Base-by-base conservation (phyloP, 2,797 vertebrate species). In the Gorsachius magnificus region DNA sequence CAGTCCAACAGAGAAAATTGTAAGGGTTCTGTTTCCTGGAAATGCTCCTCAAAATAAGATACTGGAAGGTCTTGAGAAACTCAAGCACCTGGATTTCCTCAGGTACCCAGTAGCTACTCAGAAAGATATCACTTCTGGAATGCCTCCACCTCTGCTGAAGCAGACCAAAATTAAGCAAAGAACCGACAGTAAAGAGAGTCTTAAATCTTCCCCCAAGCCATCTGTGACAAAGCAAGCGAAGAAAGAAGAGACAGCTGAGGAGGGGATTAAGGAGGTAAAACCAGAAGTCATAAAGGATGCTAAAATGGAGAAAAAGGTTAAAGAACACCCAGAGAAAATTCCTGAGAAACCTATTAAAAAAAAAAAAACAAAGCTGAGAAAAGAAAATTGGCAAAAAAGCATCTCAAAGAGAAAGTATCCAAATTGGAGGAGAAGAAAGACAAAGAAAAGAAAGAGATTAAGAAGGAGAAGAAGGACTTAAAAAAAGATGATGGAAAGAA, bases 41-140 rank as follows among this genome's bases (percentile, higher is more conserved):
- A 99, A 99, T 86, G 99, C 99, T 77, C 99, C 99, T 46, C 99
- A 99, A 97, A 99, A 99, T 97, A 99, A 99, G 97, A 99, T 99
- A 94, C 98, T 99, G n/a, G 99, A 99, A 97, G 99, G 99, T 50
- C 98, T 99, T 66, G 99, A 99, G 98, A 99, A 99, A 95, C 98
- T 99, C 75, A 99, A 99, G 85, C 99, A 99, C 93, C 97, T 99
- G 77, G 99, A 99, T 97, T 99, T 99, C 93, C 97, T 99, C 72
- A 99, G 99, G 74, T 99, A 99, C 87, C 99, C 99, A 14, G 99
- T 99, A 85, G 99, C 99, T 36, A 99, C 99, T 16, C 99, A 99
- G 96, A 99, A 99, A 97, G 99, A 99, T 76, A 98, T 99, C 75
- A 98, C 98, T 58, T 98, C 99, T 41, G 99, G 99, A 43, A 97